These are phyloP conservation scores for Chlorospingus semifuscus DNA, from an alignment of 2,797 vertebrate genomes.

Conservation along the genomic window DNA sequence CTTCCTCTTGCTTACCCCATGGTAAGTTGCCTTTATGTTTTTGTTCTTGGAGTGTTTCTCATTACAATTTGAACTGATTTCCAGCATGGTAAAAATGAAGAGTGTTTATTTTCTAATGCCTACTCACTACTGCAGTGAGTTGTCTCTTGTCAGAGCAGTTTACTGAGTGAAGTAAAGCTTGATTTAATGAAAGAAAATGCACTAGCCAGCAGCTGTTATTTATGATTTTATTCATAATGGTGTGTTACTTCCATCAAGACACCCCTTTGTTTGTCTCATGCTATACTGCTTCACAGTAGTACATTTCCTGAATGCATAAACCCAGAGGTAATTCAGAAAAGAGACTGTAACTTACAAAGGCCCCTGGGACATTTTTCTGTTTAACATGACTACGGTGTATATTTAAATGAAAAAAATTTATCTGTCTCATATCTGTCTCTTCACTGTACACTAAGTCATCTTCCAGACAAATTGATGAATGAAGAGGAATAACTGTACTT, in stretches of 20 bases:
- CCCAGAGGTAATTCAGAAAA: neutral
- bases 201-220: neutral
- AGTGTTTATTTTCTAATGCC: neutral
- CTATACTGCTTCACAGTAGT: neutral
- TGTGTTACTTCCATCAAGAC: neutral
- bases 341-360: neutral
- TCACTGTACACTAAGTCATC: neutral
- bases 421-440: neutral
- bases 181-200: neutral
- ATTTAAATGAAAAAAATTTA: neutral
- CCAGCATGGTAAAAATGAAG: neutral
- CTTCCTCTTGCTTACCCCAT: neutral
- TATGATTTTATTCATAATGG: neutral
- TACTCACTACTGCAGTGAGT: neutral
- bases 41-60: neutral
- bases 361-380: neutral
- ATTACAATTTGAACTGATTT: neutral
- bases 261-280: neutral
- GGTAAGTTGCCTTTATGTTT: neutral
- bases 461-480: neutral
- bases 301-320: neutral
- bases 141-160: neutral
- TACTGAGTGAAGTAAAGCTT: neutral
- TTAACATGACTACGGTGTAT: neutral
- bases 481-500: neutral